Conservation (phyloP, 2,888 invertebrate species). For the Macaria liturata region DNA sequence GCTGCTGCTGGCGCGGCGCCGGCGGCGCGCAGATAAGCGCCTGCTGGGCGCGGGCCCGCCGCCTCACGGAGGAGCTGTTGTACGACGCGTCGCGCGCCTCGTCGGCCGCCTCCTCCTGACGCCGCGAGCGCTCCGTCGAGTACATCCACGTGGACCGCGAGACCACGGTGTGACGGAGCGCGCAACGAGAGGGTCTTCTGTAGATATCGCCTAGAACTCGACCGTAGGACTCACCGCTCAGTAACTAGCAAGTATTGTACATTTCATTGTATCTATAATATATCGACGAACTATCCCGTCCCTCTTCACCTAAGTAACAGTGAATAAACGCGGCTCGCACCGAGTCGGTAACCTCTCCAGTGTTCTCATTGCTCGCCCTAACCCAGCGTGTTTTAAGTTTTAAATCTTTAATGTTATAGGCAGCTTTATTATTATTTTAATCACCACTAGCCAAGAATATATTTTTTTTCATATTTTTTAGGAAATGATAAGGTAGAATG, state of each 20-base stretch:
- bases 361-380: too few relatives aligned
- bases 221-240: slow-evolving; percentile 9
- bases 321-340: slow-evolving; percentile 59
- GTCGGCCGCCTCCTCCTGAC: slow-evolving; percentile 90
- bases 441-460: too few relatives aligned
- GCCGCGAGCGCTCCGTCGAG: slow-evolving; percentile 94
- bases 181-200: slow-evolving; percentile 13
- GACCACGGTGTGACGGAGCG: slow-evolving; percentile 92
- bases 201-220: slow-evolving; percentile 33
- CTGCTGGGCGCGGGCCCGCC: slow-evolving; percentile 83
- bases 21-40: slow-evolving; percentile 82
- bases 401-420: too few relatives aligned
- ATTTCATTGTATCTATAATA: slow-evolving; percentile 25
- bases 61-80: slow-evolving; percentile 87
- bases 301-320: slow-evolving; percentile 70
- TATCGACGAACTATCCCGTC: slow-evolving; percentile 76
- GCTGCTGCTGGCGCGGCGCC: slow-evolving; percentile 77
- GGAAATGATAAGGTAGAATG: too few relatives aligned
- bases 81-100: slow-evolving; percentile 84
- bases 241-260: slow-evolving; percentile 16
- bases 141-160: slow-evolving; percentile 96
- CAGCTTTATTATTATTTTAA: too few relatives aligned
- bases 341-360: slow-evolving; percentile 34
- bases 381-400: too few relatives aligned
- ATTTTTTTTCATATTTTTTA: too few relatives aligned